Conservation (phyloP, 2,113 vertebrate species). For the Gallinago media region DNA sequence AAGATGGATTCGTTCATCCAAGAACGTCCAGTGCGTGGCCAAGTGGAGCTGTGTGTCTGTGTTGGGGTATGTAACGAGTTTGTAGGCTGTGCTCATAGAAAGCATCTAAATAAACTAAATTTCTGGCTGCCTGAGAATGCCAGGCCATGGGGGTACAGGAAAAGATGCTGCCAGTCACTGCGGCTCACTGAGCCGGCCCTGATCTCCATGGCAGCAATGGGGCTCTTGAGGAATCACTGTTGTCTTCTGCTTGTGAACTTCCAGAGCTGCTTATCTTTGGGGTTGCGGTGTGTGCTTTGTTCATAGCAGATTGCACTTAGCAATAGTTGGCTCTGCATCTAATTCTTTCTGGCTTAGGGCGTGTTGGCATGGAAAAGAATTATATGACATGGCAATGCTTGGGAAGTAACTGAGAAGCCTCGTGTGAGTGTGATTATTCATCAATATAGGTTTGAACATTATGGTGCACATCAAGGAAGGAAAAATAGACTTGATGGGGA, state of each 20-base stretch:
- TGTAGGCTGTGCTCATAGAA: background rate
- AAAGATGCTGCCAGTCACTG: background rate
- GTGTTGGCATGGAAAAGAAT: background rate
- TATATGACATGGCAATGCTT: background rate
- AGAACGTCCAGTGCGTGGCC: fast-evolving
- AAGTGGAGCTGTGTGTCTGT: background rate
- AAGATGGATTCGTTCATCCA: fast-evolving
- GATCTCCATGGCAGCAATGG: background rate
- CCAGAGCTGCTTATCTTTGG: background rate
- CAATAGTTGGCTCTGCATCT: background rate
- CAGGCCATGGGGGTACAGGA: background rate
- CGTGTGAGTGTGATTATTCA: background rate
- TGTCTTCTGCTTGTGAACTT: background rate
- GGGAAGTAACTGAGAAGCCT: background rate
- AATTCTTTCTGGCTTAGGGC: background rate
- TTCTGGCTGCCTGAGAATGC: background rate
- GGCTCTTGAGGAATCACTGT: background rate
- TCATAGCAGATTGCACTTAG: background rate
- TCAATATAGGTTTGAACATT: background rate
- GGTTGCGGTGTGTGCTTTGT: fast-evolving
- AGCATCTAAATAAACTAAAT: background rate
- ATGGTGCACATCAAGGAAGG: background rate
- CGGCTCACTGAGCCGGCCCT: background rate
- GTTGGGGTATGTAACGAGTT: fast-evolving
- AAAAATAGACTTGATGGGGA: background rate